Conservation (phyloP, 2,113 vertebrate genomes). For the Helogale parvula region DNA sequence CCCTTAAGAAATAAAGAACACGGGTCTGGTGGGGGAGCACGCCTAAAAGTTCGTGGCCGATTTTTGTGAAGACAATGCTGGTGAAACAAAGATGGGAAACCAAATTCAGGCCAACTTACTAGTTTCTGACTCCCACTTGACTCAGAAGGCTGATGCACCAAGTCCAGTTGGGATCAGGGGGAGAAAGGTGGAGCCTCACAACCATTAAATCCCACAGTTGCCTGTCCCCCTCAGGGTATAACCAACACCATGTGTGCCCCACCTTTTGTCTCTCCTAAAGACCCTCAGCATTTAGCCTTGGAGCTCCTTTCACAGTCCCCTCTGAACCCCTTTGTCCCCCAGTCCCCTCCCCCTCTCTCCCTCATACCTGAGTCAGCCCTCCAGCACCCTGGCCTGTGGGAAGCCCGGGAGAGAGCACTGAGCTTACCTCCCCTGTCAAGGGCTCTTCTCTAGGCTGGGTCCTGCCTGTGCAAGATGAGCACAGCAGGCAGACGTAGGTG, state of each 20-base stretch:
- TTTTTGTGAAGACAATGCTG: background rate
- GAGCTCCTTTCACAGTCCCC: background rate
- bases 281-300: background rate
- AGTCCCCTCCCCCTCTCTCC: background rate
- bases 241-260: too few species aligned
- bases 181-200: background rate
- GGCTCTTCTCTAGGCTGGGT: background rate
- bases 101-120: background rate
- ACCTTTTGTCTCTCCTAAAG: background rate
- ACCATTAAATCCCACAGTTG: background rate
- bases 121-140: background rate
- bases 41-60: background rate
- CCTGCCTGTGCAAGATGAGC: background rate
- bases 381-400: background rate
- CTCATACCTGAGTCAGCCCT: background rate
- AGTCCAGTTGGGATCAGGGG: background rate
- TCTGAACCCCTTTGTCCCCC: background rate
- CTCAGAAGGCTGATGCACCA: accelerated
- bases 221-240: background rate
- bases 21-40: background rate
- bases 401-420: background rate
- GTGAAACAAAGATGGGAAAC: background rate
- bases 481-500: background rate
- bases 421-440: background rate
- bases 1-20: background rate